A percentile compares a stretch with the other conserved stretches of the same genome.
Conservation (phyloP, 2,888 invertebrate species). For the Nephrocerus scutellatus region DNA sequence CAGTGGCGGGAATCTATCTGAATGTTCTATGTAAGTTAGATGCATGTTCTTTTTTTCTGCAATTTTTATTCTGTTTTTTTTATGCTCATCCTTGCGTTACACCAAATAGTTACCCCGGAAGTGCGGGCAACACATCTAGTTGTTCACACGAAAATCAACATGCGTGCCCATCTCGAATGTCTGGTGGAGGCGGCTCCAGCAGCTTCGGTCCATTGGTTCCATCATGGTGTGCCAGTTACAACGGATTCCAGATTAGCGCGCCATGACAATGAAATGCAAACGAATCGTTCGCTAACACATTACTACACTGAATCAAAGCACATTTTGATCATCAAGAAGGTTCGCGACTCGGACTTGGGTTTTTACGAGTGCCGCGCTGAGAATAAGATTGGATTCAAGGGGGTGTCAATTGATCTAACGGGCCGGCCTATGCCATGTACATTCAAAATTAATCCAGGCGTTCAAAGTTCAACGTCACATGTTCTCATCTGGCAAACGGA, state of each 20-base stretch:
- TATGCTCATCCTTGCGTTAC: not conserved
- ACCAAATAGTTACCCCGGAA: conserved; percentile 64
- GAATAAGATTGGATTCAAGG: conserved; percentile 66
- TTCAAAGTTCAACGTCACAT: conserved; percentile 52
- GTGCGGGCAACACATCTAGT: conserved; percentile 58
- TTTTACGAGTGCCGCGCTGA: conserved; percentile 71
- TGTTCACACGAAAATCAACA: conserved; percentile 68
- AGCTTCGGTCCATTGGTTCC: conserved; percentile 62
- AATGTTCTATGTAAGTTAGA: conserved; percentile 62
- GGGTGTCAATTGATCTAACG: conserved; percentile 65
- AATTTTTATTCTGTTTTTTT: conserved; percentile 1
- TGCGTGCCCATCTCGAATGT: conserved; percentile 64
- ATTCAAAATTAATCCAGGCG: conserved; percentile 42
- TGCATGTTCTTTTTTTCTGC: conserved; percentile 1
- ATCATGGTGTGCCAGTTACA: conserved; percentile 53
- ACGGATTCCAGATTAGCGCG: conserved; percentile 44
- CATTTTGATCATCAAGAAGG: conserved; percentile 61
- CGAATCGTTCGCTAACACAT: conserved; percentile 47
- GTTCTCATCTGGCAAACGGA: conserved; percentile 79
- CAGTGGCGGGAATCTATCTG: conserved; percentile 59
- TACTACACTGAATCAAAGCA: conserved; percentile 55
- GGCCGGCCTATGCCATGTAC: conserved; percentile 48
- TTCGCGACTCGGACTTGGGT: conserved; percentile 64
- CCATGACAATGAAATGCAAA: conserved; percentile 45
- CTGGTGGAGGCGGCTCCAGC: conserved; percentile 62